Evolutionary conservation across 2,888 invertebrate genomes (phyloP), one percentile per base, ranked within the genome.

Genomic region (Priapulus caudatus): DNA sequence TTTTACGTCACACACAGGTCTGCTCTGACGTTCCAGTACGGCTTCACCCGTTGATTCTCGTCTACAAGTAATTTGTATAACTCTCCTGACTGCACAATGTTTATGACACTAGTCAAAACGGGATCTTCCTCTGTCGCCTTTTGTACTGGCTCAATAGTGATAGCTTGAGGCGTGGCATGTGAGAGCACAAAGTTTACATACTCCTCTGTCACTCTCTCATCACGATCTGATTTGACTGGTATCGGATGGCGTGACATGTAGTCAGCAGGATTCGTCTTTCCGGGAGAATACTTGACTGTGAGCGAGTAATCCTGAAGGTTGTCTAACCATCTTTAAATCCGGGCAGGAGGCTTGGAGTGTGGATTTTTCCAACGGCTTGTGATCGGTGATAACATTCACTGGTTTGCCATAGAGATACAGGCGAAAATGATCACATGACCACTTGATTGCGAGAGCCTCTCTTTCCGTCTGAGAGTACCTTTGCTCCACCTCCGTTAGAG

Each of bases 381-480:
- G 64, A 48, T 64, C 63, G 4, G 60, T 61, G 45, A 59, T 23
- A 1, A 65, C 46, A 10, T n/a, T 53, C 51, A 66, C 61, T 22
- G 53, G 48, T 15, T 10, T 33, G 21, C 64, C 65, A 50, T 56
- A 58, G 3, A 65, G 45, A 45, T 60, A 65, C 20, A 62, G 20
- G 24, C 61, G 58, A 52, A 62, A 65, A 47, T 63, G 61, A 53
- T 65, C 63, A 43, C 59, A 61, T 3, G 58, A 59, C 62, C 60
- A 64, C 0, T 62, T 59, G 3, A 64, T 58, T 4, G 61, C 62
- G 20, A 63, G 53, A 47, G 59, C 54, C 49, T 64, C 61, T 21
- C 21, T 57, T 57, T 47, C 33, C 10, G 33, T 33, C 33, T 59
- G 59, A 22, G 58, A 53, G 52, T 63, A 63, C 2, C 58, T 48